These are phyloP conservation scores for Cyclina sinensis DNA, from an alignment of 1,140 invertebrate species.

Conservation along the genomic window DNA sequence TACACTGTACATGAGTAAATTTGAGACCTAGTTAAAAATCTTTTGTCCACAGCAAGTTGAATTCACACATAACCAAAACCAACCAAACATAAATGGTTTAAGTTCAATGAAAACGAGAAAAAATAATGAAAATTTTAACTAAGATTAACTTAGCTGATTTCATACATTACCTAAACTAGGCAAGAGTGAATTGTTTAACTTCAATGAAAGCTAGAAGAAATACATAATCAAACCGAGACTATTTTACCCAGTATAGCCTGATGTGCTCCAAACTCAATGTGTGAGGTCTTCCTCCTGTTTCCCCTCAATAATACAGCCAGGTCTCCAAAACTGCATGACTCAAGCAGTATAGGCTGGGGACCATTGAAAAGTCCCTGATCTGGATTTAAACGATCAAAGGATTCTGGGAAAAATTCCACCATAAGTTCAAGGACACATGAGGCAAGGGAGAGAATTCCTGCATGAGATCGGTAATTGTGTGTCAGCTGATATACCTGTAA, in stretches of 20 bases:
- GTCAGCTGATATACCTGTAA: constrained; percentile 80
- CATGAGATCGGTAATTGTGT: constrained; percentile 84
- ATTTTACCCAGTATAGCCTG: constrained; percentile 68
- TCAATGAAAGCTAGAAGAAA: too few species aligned
- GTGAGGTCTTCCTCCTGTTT: constrained; percentile 78
- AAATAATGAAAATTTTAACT: too few species aligned
- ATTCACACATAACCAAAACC: too few species aligned
- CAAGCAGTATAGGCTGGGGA: constrained; percentile 81
- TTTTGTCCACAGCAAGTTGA: too few species aligned
- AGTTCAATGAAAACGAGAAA: too few species aligned
- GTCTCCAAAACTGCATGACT: constrained; percentile 81
- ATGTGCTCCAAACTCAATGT: constrained; percentile 78
- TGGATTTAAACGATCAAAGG: constrained; percentile 82
- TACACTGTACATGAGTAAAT: too few species aligned
- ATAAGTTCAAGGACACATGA: constrained; percentile 83
- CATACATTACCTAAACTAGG: too few species aligned
- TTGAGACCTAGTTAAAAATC: too few species aligned
- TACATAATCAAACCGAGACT: too few species aligned
- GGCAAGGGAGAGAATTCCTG: constrained; percentile 82
- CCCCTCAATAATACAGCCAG: constrained; percentile 78
- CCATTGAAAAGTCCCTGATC: constrained; percentile 83
- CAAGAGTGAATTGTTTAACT: too few species aligned
- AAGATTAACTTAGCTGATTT: too few species aligned
- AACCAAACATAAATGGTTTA: too few species aligned
- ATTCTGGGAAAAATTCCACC: constrained; percentile 83